Base-by-base conservation (phyloP, 2,113 vertebrate species). In the Lethenteron reissneri region DNA sequence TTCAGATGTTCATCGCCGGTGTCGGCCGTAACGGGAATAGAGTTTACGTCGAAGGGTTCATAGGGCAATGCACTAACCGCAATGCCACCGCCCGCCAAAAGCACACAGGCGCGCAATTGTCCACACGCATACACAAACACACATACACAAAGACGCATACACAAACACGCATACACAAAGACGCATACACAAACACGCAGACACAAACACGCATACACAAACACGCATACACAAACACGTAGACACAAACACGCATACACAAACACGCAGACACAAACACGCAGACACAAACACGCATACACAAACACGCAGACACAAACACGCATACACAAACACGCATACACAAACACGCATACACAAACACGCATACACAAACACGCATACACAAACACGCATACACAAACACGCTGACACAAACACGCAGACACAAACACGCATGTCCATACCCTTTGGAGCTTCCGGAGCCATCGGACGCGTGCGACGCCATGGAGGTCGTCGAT, bases 401-500 rank as follows among this genome's bases (percentile, higher is more conserved):
- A 64, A 13, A 64, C 60, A 64, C 60, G 17, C 60, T 3, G 1
- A 64, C 60, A 25, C 60, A 64, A 14, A 64, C 60, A 64, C 60
- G 17, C 60, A 8, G 1, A 64, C 60, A 64, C 60, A 64, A 14
- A 64, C 60, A 64, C 60, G 17, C 60, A 19, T 8, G 17, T 15
- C 41, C 41, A 41, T 68, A 68, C 64, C 64, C 64, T 25, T 68
- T 68, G 64, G 64, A 68, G 64, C 64, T 68, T 9, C 64, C 64
- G 25, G 64, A 68, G 2, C 64, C 64, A 25, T 68, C 64, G 2
- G 64, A 68, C n/a, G 64, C 64, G 9, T 68, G 64, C 25, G 64
- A 68, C n/a, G 64, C 64, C 64, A 68, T 25, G 25, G 64, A 68
- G 41, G 64, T 68, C 11, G 64, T 68, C 10, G 64, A 41, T 41